Evolutionary conservation across 1,140 invertebrate genomes (phyloP).

Genomic region (Monomorium pharaonis): DNA sequence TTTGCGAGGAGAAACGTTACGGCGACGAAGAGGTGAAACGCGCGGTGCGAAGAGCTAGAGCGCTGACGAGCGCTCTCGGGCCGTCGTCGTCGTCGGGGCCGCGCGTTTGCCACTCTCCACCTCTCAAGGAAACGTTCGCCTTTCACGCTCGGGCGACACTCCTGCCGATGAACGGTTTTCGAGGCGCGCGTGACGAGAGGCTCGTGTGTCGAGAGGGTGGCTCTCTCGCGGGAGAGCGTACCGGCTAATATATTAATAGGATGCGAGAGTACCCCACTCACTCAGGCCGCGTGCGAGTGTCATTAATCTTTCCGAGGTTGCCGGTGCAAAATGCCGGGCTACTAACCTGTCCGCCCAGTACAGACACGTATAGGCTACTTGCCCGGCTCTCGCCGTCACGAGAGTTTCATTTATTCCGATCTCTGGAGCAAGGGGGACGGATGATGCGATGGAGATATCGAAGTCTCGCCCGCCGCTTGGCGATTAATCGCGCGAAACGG

Average conservation of each 20-base stretch:
- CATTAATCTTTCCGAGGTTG: conserved; percentile 72
- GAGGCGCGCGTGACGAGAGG: conserved; percentile 45
- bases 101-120: not conserved
- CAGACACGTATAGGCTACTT: conserved; percentile 31
- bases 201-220: conserved; percentile 1
- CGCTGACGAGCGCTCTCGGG: not conserved
- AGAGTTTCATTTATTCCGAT: conserved; percentile 36
- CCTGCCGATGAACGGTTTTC: conserved; percentile 56
- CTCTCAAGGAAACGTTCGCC: conserved; percentile 33
- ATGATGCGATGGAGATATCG: not conserved
- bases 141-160: conserved; percentile 28
- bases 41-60: not conserved
- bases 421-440: not conserved
- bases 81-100: too few species aligned
- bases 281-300: conserved; percentile 65
- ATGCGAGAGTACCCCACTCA: conserved; percentile 67
- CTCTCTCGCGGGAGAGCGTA: conserved; percentile 32
- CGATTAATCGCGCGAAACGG: conserved; percentile 29
- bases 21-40: conserved; percentile 3
- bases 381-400: not conserved
- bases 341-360: conserved; percentile 19
- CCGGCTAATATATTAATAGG: conserved; percentile 75
- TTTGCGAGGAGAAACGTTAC: too few species aligned
- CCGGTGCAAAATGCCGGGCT: conserved; percentile 47
- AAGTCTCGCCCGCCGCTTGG: not conserved